Percentiles rank a stretch among this genome's conserved stretches.
Conservation (phyloP, 37 sponge, comb jelly and placozoan species). For the Chondrosia reniformis region DNA sequence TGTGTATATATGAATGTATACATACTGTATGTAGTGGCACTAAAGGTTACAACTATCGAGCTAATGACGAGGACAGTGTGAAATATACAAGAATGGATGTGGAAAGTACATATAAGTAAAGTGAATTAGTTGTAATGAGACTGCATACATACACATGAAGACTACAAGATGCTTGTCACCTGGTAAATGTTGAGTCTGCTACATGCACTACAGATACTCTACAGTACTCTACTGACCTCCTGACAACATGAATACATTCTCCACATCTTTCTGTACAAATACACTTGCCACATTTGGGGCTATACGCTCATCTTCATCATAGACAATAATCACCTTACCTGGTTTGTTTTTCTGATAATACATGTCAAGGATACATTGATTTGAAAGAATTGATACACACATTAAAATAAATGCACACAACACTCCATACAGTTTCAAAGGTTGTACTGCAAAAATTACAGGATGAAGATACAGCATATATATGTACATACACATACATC, state of each 20-base stretch:
- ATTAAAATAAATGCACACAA: not conserved
- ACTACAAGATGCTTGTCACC: too few relatives aligned
- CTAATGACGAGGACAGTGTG: too few relatives aligned
- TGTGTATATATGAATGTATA: too few relatives aligned
- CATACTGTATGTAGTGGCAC: too few relatives aligned
- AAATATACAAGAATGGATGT: too few relatives aligned
- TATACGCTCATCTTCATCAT: slow-evolving; percentile 96
- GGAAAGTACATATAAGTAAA: too few relatives aligned
- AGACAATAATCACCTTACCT: slow-evolving; percentile 91
- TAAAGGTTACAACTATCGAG: too few relatives aligned
- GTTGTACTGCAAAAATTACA: not conserved
- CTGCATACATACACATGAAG: too few relatives aligned
- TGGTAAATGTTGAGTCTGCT: too few relatives aligned
- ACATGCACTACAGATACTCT: not conserved
- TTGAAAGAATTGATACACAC: not conserved
- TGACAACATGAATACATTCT: slow-evolving; percentile 96
- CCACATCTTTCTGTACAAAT: slow-evolving; percentile 91
- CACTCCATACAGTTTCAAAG: too few relatives aligned
- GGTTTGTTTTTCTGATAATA: slow-evolving; percentile 88
- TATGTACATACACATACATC: not conserved
- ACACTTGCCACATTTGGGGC: slow-evolving; percentile 88
- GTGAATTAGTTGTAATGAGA: too few relatives aligned
- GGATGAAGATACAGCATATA: not conserved
- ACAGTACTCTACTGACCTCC: slow-evolving; percentile 63
- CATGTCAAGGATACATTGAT: not conserved